Base-by-base conservation (phyloP, 2,113 vertebrate species). In the Pardalotus punctatus region DNA sequence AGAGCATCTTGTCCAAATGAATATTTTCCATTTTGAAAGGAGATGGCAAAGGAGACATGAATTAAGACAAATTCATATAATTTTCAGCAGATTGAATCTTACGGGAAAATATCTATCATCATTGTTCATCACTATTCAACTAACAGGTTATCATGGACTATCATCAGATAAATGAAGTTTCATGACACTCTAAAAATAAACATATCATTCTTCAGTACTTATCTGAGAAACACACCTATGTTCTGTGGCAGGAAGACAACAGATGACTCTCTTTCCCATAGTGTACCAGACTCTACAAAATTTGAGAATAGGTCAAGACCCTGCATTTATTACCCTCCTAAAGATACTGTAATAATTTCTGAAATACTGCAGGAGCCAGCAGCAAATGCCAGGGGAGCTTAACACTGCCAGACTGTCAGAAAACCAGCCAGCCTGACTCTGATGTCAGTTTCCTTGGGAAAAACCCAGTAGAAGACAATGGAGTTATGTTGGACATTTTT, bases 391-490 rank as follows among this genome's bases (percentile, higher is more conserved):
- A 83, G 67, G 50, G 66, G 47, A 92, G 33, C 33, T 85, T 60
- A 94, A 36, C 33, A 36, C 33, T 88, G 87, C 89, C 93, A 94
- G 78, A 66, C 82, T 64, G 56, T 66, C 79, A 81, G 35, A 81
- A 91, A 91, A 60, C 27, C 64, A 90, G 58, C 27, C 88, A 96
- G 85, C 4, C 71, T 40, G 35, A 82, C 42, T 87, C 81, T 90
- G 91, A 92, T 74, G 85, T 93, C 90, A 85, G 50, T 24, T 71
- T 83, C 35, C 71, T 43, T 94, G 88, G 93, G 93, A 83, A 48
- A 81, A 88, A 78, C 86, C 87, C 90, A 96, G 38, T 22, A 38
- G 64, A 83, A 91, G 78, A 96, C 82, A 94, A 93, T 88, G 56
- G 71, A 86, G 24, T 74, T 67, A 20, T 70, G 47, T 40, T 90